phyloP scores from a whole-genome alignment of 1,140 invertebrate genomes.

The Phymorhynchus buccinoides region DNA sequence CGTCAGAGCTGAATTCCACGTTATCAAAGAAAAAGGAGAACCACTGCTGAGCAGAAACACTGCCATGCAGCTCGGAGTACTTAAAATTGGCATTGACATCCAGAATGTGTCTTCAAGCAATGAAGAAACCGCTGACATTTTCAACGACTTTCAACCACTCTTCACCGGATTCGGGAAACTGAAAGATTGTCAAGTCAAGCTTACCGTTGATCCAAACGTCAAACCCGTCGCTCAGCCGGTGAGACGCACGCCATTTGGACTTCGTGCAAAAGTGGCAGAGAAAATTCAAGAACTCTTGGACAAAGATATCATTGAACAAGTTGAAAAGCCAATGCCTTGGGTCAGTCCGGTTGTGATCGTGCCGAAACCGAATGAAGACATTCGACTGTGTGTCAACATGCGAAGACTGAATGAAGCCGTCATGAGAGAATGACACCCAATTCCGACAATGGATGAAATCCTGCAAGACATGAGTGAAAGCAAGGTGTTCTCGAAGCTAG shows the following conservation, averaged over 20 bases:
- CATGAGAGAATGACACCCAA: conserved; percentile 56
- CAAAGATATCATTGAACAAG: conserved; percentile 56
- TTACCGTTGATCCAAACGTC: neutral
- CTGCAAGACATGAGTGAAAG: conserved; percentile 49
- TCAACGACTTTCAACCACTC: neutral
- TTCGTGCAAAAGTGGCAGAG: conserved; percentile 29
- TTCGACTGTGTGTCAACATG: conserved; percentile 65
- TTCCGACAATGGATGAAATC: conserved; percentile 59
- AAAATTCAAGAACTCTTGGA: conserved; percentile 53
- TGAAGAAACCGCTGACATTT: too few species aligned
- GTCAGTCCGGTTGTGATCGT: conserved; percentile 57
- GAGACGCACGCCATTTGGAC: conserved; percentile 20
- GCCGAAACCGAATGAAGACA: conserved; percentile 55
- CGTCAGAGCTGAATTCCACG: neutral
- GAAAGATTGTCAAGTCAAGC: conserved; percentile 29
- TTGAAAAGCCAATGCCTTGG: conserved; percentile 57
- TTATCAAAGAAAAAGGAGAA: conserved; percentile 20
- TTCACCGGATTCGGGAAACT: conserved; percentile 19
- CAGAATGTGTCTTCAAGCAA: neutral
- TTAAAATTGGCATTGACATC: conserved; percentile 2
- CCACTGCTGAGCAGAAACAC: conserved; percentile 2
- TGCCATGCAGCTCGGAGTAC: conserved; percentile 5
- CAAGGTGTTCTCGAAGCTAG: conserved; percentile 60
- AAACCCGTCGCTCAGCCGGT: conserved; percentile 17
- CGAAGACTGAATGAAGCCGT: conserved; percentile 60